Conservation (phyloP, 1,140 invertebrate genomes). For the Meteorus sp. region DNA sequence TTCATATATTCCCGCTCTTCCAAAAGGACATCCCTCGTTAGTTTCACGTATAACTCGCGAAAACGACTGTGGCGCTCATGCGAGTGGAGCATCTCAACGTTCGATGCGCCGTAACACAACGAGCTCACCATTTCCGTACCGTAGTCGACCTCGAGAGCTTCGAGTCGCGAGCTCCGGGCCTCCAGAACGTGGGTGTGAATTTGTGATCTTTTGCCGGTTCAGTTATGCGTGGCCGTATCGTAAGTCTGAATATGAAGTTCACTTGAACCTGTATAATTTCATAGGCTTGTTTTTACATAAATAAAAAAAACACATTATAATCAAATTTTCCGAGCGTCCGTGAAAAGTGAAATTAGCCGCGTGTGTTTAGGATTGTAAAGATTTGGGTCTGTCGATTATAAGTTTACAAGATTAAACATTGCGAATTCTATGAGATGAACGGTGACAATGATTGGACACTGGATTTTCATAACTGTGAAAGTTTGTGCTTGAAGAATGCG, state of each 20-base stretch:
- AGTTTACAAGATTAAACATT: too few species aligned
- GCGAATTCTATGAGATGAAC: too few species aligned
- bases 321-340: too few species aligned
- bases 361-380: too few species aligned
- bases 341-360: too few species aligned
- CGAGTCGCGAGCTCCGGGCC: slow-evolving; percentile 32
- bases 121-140: slow-evolving; percentile 44
- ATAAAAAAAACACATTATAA: too few species aligned
- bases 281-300: too few species aligned
- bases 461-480: too few species aligned
- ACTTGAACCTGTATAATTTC: too few species aligned
- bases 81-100: slow-evolving; percentile 40
- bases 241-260: not conserved
- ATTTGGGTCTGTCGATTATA: too few species aligned
- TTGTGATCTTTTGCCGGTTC: slow-evolving; percentile 22
- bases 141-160: slow-evolving; percentile 49
- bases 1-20: not conserved
- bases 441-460: too few species aligned
- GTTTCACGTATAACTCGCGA: slow-evolving; percentile 29
- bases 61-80: slow-evolving; percentile 44
- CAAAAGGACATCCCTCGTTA: not conserved
- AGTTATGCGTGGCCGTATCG: slow-evolving; percentile 1
- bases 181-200: slow-evolving; percentile 20
- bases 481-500: too few species aligned
- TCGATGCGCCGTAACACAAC: slow-evolving; percentile 37